phyloP scores from a whole-genome alignment of 1,140 invertebrate genomes.

The Sesamia nonagrioides region DNA sequence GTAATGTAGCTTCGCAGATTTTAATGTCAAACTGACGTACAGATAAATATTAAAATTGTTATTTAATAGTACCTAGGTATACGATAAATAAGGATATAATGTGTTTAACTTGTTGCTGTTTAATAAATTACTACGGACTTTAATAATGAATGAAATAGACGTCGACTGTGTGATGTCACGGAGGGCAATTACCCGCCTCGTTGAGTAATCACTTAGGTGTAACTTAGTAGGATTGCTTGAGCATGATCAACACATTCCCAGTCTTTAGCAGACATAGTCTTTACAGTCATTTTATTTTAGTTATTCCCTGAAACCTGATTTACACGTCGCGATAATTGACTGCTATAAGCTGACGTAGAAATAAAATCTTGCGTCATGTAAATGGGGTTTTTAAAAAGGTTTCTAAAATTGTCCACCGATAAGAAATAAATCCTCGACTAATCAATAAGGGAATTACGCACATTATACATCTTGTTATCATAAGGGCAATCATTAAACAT shows the following conservation, averaged over 20 bases:
- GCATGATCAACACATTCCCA: not conserved
- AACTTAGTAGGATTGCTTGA: not conserved
- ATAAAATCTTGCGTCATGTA: no score
- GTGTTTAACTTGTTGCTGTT: not conserved
- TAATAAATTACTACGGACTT: slow-evolving; percentile 4
- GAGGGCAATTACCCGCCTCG: slow-evolving; percentile 4
- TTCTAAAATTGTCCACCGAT: not conserved
- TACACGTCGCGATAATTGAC: no score
- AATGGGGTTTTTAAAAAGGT: no score
- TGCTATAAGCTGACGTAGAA: no score
- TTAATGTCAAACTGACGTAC: not conserved
- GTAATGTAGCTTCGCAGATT: not conserved
- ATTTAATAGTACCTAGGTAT: no score
- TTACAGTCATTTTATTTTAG: no score
- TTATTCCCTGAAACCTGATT: no score
- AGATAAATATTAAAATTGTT: not conserved
- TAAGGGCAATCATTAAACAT: slow-evolving; percentile 5
- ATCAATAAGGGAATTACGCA: not conserved
- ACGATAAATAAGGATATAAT: slow-evolving; percentile 3
- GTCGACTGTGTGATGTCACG: not conserved
- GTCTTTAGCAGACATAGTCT: not conserved
- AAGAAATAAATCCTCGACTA: not conserved
- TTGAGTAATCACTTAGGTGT: slow-evolving; percentile 19
- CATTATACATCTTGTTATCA: not conserved
- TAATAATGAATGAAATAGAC: slow-evolving; percentile 20